phyloP scores from a whole-genome alignment of 2,888 invertebrate species.

The Volucella zonaria region DNA sequence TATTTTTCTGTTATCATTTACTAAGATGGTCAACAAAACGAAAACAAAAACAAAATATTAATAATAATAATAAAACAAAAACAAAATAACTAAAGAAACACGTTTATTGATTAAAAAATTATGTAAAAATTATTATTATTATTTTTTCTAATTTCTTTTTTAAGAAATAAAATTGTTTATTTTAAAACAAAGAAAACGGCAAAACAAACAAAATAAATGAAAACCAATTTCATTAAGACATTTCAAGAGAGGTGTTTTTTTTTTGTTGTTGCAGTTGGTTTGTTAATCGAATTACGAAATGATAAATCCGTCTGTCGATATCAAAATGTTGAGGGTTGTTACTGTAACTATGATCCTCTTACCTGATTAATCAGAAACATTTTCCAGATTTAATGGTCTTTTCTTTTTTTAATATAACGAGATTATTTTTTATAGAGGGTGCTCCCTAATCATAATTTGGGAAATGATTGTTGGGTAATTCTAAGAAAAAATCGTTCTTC shows the following conservation, averaged over 20 bases:
- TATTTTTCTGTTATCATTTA: constrained; percentile 41
- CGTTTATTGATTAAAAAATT: not conserved
- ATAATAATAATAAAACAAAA: constrained; percentile 14
- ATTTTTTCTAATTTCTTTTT: constrained; percentile 59
- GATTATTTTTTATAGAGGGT: too few relatives aligned
- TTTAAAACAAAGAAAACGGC: constrained; percentile 46
- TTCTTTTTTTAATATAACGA: too few relatives aligned
- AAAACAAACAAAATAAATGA: constrained; percentile 50
- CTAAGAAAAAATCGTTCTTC: too few relatives aligned
- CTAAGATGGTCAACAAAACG: constrained; percentile 40
- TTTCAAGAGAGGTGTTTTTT: constrained; percentile 10
- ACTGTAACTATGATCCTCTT: too few relatives aligned
- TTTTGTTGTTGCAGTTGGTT: not conserved
- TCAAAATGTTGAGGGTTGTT: too few relatives aligned
- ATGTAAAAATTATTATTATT: constrained; percentile 65
- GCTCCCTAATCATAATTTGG: too few relatives aligned
- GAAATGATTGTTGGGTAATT: too few relatives aligned
- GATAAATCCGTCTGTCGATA: too few relatives aligned
- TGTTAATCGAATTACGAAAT: not conserved
- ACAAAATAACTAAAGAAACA: too few relatives aligned
- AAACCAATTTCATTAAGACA: constrained; percentile 49
- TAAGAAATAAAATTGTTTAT: constrained; percentile 55
- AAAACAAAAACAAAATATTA: constrained; percentile 57
- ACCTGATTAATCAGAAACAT: too few relatives aligned
- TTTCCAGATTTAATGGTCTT: too few relatives aligned